These are phyloP conservation scores for Omphaloscelis lunosa DNA, from an alignment of 2,888 invertebrate genomes.

Conservation along the genomic window DNA sequence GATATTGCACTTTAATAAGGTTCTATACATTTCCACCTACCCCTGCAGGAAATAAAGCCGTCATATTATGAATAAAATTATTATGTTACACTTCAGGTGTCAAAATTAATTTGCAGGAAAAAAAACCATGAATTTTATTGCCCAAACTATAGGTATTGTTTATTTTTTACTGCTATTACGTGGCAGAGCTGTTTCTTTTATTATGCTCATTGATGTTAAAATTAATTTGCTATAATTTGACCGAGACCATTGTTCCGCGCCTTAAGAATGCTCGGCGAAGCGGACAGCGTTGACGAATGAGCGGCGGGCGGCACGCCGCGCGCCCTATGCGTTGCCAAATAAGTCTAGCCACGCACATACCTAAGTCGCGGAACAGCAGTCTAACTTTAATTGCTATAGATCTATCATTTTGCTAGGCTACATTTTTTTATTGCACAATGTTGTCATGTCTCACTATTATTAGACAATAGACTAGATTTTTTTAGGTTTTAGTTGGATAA, in stretches of 20 bases:
- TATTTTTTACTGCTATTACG: neutral
- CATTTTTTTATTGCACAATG: constrained; percentile 22
- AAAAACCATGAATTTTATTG: neutral
- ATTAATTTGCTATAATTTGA: constrained; percentile 26
- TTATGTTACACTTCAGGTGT: neutral
- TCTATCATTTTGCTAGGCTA: constrained; percentile 9
- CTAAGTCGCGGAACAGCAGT: too few species aligned
- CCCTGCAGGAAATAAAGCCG: neutral
- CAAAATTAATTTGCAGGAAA: neutral
- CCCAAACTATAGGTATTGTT: neutral
- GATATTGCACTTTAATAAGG: neutral
- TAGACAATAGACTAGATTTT: neutral
- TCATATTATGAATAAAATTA: neutral
- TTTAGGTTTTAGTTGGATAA: too few species aligned
- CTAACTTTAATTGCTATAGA: neutral
- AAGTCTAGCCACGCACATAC: too few species aligned
- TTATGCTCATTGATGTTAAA: constrained; percentile 3
- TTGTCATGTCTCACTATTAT: constrained; percentile 23
- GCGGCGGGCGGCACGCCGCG: too few species aligned
- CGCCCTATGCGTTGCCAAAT: too few species aligned
- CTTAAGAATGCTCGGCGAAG: too few species aligned
- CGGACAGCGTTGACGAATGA: too few species aligned
- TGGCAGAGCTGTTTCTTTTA: neutral
- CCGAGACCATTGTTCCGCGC: too few species aligned
- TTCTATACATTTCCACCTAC: neutral